phyloP scores from a whole-genome alignment of 2,113 vertebrate genomes.

The Jaculus jaculus region DNA sequence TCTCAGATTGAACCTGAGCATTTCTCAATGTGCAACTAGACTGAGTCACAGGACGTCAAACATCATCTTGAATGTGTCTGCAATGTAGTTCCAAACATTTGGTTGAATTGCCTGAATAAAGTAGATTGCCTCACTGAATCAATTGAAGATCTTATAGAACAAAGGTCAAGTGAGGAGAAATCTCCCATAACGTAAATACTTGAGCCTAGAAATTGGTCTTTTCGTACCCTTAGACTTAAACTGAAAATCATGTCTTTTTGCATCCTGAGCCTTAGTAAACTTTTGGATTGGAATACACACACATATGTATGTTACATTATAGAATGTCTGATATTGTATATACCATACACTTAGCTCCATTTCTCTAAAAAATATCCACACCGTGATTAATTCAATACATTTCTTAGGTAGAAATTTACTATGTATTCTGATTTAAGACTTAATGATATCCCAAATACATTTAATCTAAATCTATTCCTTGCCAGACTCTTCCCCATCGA shows the following conservation, averaged over 20 bases:
- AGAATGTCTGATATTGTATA: not conserved
- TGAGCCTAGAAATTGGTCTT: not conserved
- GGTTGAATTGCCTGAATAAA: not conserved
- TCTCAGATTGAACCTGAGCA: not conserved
- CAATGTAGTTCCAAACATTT: not conserved
- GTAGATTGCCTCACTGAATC: not conserved
- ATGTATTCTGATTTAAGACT: not conserved
- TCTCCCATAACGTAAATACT: not conserved
- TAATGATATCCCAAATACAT: not conserved
- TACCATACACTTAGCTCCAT: not conserved
- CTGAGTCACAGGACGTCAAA: not conserved
- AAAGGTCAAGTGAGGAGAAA: not conserved
- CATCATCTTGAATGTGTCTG: not conserved
- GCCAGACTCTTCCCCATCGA: not conserved
- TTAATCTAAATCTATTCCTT: not conserved
- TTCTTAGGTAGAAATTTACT: not conserved
- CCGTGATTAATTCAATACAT: not conserved
- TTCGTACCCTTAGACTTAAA: not conserved
- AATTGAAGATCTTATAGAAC: not conserved
- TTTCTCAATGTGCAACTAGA: not conserved
- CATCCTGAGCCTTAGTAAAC: not conserved
- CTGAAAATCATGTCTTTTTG: not conserved
- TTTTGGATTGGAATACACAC: not conserved
- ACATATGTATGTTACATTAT: not conserved
- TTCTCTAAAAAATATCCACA: not conserved